Conservation (phyloP, 2,113 vertebrate species). For the Oxygymnocypris stewartii region DNA sequence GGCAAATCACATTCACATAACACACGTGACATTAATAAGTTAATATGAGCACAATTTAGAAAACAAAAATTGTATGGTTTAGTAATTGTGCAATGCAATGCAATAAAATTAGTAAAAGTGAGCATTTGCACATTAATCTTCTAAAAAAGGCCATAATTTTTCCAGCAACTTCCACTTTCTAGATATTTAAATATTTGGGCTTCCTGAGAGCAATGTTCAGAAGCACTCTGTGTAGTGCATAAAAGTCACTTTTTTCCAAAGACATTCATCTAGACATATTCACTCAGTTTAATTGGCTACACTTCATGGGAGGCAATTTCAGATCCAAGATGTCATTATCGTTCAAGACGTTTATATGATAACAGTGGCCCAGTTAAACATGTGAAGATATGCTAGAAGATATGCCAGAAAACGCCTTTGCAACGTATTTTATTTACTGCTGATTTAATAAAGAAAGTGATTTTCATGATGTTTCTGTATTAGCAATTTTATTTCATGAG, state of each 20-base stretch:
- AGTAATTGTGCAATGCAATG: too few relatives aligned
- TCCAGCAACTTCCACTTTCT: too few relatives aligned
- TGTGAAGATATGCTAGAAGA: neutral
- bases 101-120: too few relatives aligned
- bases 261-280: conserved; percentile 32
- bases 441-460: neutral
- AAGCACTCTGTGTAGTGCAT: neutral
- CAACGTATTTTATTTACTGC: neutral
- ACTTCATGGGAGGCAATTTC: neutral
- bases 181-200: too few relatives aligned
- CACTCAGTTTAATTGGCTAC: conserved; percentile 50
- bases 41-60: too few relatives aligned
- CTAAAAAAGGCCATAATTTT: too few relatives aligned
- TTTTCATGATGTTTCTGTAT: neutral
- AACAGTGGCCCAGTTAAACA: neutral
- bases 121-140: too few relatives aligned
- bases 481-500: neutral
- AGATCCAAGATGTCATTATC: neutral
- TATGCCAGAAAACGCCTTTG: neutral
- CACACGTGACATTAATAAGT: too few relatives aligned
- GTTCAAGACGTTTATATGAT: neutral
- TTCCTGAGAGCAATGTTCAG: too few relatives aligned
- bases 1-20: too few relatives aligned
- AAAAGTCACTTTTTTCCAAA: conserved; percentile 5
- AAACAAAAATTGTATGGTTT: too few relatives aligned